Evolutionary conservation across 2,113 vertebrate genomes (phyloP).

Genomic region (Alectura lathami): DNA sequence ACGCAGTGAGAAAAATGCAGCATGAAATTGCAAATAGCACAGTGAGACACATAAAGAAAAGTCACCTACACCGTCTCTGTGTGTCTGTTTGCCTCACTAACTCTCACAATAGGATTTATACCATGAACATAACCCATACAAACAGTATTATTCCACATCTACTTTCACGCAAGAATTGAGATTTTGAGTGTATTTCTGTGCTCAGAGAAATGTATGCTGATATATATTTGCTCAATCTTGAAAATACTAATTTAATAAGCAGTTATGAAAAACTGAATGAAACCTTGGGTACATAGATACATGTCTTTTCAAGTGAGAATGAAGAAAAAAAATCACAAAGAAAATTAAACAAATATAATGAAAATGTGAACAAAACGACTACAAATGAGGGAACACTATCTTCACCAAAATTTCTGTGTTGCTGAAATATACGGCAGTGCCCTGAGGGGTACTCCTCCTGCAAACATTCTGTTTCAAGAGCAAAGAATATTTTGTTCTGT

Average conservation of each 20-base stretch:
- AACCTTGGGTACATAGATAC: background rate
- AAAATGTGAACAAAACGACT: background rate
- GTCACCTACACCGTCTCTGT: background rate
- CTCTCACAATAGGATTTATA: background rate
- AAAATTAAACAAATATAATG: background rate
- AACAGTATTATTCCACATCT: slow-evolving; percentile 31
- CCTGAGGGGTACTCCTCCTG: background rate
- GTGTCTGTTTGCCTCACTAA: background rate
- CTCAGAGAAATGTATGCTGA: background rate
- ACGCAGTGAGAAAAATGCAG: background rate
- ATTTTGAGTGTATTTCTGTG: background rate
- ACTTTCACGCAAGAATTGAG: background rate
- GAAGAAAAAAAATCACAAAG: background rate
- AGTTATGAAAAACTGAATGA: background rate
- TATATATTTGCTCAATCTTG: background rate
- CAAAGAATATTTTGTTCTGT: background rate
- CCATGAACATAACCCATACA: slow-evolving; percentile 20
- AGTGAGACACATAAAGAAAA: background rate
- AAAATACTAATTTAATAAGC: no score
- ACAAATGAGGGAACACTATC: background rate
- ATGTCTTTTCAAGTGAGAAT: background rate
- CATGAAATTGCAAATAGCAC: background rate
- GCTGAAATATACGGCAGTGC: background rate
- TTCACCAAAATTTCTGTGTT: background rate
- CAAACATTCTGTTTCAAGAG: background rate